Conservation (phyloP, 2,797 vertebrate genomes). For the Leptodactylus fallax region DNA sequence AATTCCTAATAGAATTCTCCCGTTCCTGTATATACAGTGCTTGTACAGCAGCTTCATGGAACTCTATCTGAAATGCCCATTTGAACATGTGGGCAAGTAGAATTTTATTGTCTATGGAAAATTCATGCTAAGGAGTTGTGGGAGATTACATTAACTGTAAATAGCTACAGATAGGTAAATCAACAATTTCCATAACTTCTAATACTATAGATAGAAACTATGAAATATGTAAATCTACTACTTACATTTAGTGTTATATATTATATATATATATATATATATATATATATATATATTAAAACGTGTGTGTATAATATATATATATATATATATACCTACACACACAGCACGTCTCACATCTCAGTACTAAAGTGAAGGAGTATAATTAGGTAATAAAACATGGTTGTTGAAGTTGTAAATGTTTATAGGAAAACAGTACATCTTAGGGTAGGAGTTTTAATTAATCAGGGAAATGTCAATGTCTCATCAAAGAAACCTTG, state of each 20-base stretch:
- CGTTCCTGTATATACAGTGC: neutral
- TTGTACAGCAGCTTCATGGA: neutral
- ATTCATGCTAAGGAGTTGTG: neutral
- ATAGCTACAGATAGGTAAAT: too few relatives aligned
- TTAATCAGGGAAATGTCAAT: conserved; percentile 62
- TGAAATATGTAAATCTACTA: too few relatives aligned
- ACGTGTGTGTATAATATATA: neutral
- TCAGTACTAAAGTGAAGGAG: conserved; percentile 9
- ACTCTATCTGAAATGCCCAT: neutral
- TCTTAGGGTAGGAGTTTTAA: conserved; percentile 45
- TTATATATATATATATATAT: too few relatives aligned
- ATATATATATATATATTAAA: too few relatives aligned
- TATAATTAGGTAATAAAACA: conserved; percentile 63
- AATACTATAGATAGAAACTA: too few relatives aligned
- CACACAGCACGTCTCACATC: neutral
- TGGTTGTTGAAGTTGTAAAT: conserved; percentile 55
- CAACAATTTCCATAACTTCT: neutral
- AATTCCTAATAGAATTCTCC: conserved; percentile 21
- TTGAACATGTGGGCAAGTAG: too few relatives aligned
- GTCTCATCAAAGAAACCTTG: conserved; percentile 35
- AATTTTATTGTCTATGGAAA: neutral
- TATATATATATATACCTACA: neutral
- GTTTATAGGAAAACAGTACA: conserved; percentile 62
- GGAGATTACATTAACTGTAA: neutral
- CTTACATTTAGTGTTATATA: too few relatives aligned